phyloP scores from a whole-genome alignment of 2,113 vertebrate genomes.

The Axis porcinus region DNA sequence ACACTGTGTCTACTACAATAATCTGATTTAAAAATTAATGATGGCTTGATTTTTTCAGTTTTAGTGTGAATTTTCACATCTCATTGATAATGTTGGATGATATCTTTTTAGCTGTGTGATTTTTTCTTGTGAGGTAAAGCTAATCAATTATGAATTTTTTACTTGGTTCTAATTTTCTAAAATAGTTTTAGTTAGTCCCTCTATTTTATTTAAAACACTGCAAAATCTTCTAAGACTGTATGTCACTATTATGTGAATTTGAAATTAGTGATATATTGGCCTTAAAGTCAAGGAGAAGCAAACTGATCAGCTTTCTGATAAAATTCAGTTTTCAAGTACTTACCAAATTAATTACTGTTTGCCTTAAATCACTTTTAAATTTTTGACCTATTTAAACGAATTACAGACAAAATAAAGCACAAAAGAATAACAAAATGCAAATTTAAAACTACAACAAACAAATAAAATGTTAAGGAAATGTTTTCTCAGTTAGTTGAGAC shows the following conservation, averaged over 20 bases:
- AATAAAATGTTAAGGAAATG: background rate
- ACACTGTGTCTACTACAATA: background rate
- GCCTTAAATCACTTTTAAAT: background rate
- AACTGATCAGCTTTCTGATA: background rate
- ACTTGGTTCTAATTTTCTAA: background rate
- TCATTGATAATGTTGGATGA: background rate
- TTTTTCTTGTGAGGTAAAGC: background rate
- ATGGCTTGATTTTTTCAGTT: background rate
- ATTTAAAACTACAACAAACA: background rate
- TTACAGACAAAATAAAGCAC: background rate
- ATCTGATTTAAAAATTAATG: background rate
- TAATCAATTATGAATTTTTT: background rate
- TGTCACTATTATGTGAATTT: background rate
- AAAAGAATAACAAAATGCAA: background rate
- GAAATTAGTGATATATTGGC: background rate
- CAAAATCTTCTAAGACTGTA: background rate
- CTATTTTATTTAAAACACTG: background rate
- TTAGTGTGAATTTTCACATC: background rate
- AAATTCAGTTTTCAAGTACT: constrained; percentile 28
- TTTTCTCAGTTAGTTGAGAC: background rate
- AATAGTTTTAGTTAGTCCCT: background rate
- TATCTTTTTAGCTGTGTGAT: background rate
- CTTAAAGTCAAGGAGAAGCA: background rate
- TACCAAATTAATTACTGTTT: constrained; percentile 37
- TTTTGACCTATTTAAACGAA: background rate